Conservation (phyloP, 2,888 invertebrate species). For the Gymnoscelis rufifasciata region DNA sequence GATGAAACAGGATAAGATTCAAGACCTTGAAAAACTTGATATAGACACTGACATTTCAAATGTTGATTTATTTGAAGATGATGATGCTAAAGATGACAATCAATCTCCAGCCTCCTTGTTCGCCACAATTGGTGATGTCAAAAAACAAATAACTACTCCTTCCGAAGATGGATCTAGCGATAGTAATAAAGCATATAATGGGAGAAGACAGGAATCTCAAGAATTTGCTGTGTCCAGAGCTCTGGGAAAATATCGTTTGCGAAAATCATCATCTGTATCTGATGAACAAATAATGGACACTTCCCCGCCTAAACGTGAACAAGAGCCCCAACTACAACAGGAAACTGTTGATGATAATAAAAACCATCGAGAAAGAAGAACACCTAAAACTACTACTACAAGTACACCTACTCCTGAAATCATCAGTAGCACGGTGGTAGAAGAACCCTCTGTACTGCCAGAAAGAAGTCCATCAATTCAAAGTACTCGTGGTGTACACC, state of each 20-base stretch:
- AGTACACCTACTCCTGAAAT: conserved; percentile 60
- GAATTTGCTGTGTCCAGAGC: conserved; percentile 92
- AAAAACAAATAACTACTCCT: conserved; percentile 75
- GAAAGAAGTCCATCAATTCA: conserved; percentile 84
- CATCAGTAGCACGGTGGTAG: conserved; percentile 56
- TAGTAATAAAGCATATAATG: conserved; percentile 76
- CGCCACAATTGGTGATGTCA: conserved; percentile 86
- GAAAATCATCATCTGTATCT: conserved; percentile 84
- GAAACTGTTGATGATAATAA: conserved; percentile 42
- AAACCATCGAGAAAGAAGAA: conserved; percentile 51
- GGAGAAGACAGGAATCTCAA: conserved; percentile 89
- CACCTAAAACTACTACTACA: conserved; percentile 36
- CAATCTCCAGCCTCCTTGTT: conserved; percentile 83
- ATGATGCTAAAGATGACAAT: conserved; percentile 78
- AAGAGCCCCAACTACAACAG: conserved; percentile 46
- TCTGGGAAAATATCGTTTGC: conserved; percentile 86
- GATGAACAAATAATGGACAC: conserved; percentile 82
- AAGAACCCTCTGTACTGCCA: conserved; percentile 70
- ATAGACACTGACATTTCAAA: conserved; percentile 81
- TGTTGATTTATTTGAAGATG: conserved; percentile 79
- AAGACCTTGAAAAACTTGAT: conserved; percentile 73
- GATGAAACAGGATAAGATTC: conserved; percentile 71
- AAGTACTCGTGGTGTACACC: conserved; percentile 78
- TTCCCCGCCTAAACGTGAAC: conserved; percentile 58
- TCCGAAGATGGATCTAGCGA: conserved; percentile 81